Evolutionary conservation across 2,888 invertebrate genomes (phyloP).

Genomic region (Drosophila prostipennis): DNA sequence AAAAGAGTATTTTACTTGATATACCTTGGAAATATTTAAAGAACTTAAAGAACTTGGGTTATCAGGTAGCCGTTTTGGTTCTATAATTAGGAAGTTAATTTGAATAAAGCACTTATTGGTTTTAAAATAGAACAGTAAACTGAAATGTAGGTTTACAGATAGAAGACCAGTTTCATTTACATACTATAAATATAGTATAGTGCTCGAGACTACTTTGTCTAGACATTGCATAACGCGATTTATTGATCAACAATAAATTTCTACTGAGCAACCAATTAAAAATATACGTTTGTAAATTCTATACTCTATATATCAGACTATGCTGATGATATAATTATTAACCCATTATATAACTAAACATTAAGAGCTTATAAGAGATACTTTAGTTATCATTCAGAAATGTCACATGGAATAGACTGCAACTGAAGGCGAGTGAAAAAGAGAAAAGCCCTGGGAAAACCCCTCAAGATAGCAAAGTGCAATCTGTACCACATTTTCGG

Average conservation of each 20-base stretch:
- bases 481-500: slow-evolving; percentile 15
- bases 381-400: neutral
- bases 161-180: no score
- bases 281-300: neutral
- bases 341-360: neutral
- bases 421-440: neutral
- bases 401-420: slow-evolving; percentile 23
- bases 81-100: neutral
- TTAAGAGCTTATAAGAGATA: neutral
- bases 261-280: no score
- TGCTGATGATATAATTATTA: neutral
- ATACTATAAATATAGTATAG: no score
- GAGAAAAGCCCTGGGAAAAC: slow-evolving; percentile 22
- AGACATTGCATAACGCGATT: neutral
- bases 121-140: no score
- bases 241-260: neutral
- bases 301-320: neutral
- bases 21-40: neutral
- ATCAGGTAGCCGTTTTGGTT: no score
- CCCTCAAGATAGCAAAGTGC: slow-evolving; percentile 34
- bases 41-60: no score
- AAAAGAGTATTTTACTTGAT: neutral
- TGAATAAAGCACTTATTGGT: no score
- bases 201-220: no score
- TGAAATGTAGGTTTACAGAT: no score